Evolutionary conservation across 2,888 invertebrate genomes (phyloP), one percentile per base, ranked within the genome.

Genomic region (Agrenia bidenticulata): DNA sequence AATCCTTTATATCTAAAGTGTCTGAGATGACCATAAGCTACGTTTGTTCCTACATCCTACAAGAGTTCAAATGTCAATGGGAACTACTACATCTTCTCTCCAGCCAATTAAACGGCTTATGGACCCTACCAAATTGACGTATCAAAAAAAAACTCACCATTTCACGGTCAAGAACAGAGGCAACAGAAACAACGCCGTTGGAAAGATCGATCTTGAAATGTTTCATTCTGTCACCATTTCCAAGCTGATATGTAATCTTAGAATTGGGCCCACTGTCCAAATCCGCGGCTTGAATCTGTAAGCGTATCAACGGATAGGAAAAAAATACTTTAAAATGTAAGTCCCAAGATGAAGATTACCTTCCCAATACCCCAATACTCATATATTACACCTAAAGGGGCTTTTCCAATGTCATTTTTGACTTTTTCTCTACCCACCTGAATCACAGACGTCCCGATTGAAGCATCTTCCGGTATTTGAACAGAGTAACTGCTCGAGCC

Each of bases 241-340:
- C 87, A 64, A 94, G 87, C 1, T 85, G 85, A 80, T 94, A 96
- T 1, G 84, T 82, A 0, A 95, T 85, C 75, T 87, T 83, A 0
- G 92, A 91, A 82, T 94, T 94, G 66, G 85, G 84, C 42, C 85
- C 88, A 70, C 89, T 88, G 81, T 96, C 95, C 32, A 89, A 84
- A 82, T 96, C 95, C 67, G 88, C 88, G 0, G 95, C 94, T 67
- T 85, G 82, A 17, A 88, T 84, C 86, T 87, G 77, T 9, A 54
- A 78, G 75, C 59, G 74, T 66, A 70, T n/a, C n/a, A n/a, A 19
- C 26, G 21, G 4, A 51, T 23, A 51, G 2, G n/a, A 54, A 27
- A 15, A 21, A 51, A 57, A 57, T 2, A 39, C 19, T 15, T 58
- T 50, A 39, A 27, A 9, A 7, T 13, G 27, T 9, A 50, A 19